Percentiles rank a stretch among this genome's conserved stretches.
Conservation (phyloP, 2,888 invertebrate species). For the Neria commutata region DNA sequence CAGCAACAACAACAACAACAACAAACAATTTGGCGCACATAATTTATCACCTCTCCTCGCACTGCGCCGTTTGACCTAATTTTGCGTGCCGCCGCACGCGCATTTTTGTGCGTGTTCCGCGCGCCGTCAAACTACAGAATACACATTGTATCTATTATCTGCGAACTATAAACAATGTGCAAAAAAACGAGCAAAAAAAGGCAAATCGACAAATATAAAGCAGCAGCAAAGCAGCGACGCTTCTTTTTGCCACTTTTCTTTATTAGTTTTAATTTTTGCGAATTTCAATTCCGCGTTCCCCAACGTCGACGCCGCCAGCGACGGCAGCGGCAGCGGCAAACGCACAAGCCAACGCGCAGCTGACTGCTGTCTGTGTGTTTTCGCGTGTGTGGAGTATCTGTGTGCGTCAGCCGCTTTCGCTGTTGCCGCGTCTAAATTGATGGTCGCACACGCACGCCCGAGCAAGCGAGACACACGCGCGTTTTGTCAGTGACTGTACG, state of each 20-base stretch:
- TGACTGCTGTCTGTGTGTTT: too few relatives aligned
- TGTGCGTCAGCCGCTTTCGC: not conserved
- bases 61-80: constrained; percentile 23
- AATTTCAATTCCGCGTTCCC: constrained; percentile 15
- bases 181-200: constrained; percentile 18
- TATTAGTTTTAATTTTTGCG: constrained; percentile 13
- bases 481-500: not conserved
- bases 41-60: constrained; percentile 6
- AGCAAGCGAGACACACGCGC: constrained; percentile 16
- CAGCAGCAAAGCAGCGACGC: too few relatives aligned
- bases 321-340: not conserved
- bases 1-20: not conserved
- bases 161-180: constrained; percentile 19
- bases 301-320: not conserved
- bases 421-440: constrained; percentile 35
- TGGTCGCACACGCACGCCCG: constrained; percentile 43
- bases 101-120: not conserved
- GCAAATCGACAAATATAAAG: constrained; percentile 9
- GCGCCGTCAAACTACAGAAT: not conserved
- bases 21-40: not conserved
- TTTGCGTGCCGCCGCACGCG: constrained; percentile 11
- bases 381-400: not conserved
- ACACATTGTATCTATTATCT: constrained; percentile 1
- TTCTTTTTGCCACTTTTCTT: too few relatives aligned
- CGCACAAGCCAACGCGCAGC: too few relatives aligned